Evolutionary conservation across 2,113 vertebrate species (phyloP).

Genomic region (Capreolus pygargus): DNA sequence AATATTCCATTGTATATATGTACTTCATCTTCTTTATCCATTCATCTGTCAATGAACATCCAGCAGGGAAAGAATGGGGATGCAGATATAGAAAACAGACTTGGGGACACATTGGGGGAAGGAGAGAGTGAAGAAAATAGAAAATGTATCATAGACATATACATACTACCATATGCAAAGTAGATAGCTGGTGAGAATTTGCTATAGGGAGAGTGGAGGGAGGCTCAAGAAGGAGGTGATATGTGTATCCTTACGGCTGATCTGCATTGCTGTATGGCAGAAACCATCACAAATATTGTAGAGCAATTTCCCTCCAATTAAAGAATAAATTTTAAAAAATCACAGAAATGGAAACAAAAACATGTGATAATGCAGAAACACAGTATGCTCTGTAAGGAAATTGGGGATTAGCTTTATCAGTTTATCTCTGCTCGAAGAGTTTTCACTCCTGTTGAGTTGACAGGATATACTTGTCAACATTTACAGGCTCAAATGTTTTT

Average conservation of each 20-base stretch:
- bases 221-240: background rate
- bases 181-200: background rate
- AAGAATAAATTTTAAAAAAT: background rate
- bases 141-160: background rate
- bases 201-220: background rate
- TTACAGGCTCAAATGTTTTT: background rate
- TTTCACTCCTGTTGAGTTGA: background rate
- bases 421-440: background rate
- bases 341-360: background rate
- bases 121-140: background rate
- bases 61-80: background rate
- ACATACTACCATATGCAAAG: background rate
- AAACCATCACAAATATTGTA: background rate
- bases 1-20: background rate
- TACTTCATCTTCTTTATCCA: background rate
- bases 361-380: background rate
- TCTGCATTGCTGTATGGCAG: background rate
- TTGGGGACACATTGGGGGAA: background rate
- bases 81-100: background rate
- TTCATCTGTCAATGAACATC: background rate
- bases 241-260: background rate
- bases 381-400: background rate
- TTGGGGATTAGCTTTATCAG: background rate
- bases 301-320: background rate
- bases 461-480: background rate